These are phyloP conservation scores for Eufriesea mexicana DNA, from an alignment of 1,140 invertebrate species.

Conservation along the genomic window DNA sequence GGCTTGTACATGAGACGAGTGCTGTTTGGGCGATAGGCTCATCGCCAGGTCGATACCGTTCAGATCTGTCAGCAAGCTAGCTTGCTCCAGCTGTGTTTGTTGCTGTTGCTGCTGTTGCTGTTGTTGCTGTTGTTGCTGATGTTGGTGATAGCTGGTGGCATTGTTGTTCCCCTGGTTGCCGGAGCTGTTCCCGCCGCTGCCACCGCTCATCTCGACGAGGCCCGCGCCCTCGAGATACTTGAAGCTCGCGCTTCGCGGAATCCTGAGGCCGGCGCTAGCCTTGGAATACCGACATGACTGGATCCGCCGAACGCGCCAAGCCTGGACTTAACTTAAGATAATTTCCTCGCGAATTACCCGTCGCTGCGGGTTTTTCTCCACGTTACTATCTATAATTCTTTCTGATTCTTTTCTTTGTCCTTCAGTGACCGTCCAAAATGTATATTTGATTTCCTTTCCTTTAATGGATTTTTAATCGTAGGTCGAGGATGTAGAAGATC, in stretches of 20 bases:
- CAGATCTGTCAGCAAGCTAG: slow-evolving; percentile 88
- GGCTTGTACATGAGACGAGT: slow-evolving; percentile 80
- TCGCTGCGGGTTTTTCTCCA: neutral
- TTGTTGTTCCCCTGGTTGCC: slow-evolving; percentile 74
- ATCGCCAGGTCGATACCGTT: slow-evolving; percentile 94
- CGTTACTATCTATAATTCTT: neutral
- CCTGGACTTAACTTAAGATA: neutral
- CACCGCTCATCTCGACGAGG: slow-evolving; percentile 81
- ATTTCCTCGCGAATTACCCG: neutral
- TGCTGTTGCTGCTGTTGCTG: slow-evolving; percentile 78
- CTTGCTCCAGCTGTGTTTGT: slow-evolving; percentile 79
- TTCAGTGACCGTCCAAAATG: too few relatives aligned
- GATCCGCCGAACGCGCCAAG: neutral
- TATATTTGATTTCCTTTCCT: too few relatives aligned
- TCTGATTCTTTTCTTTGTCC: neutral
- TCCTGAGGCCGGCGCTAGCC: slow-evolving; percentile 74
- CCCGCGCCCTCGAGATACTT: slow-evolving; percentile 80
- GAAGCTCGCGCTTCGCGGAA: slow-evolving; percentile 79
- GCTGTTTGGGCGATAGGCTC: slow-evolving; percentile 93
- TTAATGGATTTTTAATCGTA: neutral
- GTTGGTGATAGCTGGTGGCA: slow-evolving; percentile 76
- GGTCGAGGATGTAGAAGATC: neutral
- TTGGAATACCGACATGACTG: slow-evolving; percentile 60
- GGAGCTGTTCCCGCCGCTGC: slow-evolving; percentile 75
- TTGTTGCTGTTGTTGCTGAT: slow-evolving; percentile 74